Evolutionary conservation across 2,113 vertebrate genomes (phyloP).

Genomic region (Alligator mississippiensis): DNA sequence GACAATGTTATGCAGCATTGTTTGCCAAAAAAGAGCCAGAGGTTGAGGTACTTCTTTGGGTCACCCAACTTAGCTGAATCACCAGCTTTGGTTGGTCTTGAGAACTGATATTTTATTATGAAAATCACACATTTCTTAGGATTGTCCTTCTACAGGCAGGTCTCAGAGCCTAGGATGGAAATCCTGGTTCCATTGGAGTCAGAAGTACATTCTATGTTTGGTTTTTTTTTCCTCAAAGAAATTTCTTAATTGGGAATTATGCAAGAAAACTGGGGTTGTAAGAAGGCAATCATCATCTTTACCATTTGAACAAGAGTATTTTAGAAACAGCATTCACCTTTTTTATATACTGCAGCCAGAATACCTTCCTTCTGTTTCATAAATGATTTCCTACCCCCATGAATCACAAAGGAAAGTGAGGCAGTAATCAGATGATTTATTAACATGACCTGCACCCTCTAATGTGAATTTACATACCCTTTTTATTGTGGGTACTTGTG

Average conservation of each 20-base stretch:
- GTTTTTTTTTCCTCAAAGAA: conserved; percentile 18
- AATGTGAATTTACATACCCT: neutral
- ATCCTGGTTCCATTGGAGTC: conserved; percentile 8
- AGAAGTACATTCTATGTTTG: conserved; percentile 12
- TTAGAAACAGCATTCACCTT: neutral
- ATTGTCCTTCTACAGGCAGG: conserved; percentile 13
- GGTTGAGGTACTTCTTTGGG: neutral
- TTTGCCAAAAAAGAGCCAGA: neutral
- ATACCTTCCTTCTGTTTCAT: neutral
- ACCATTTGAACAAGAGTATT: neutral
- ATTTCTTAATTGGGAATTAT: neutral
- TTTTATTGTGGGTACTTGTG: conserved; percentile 7
- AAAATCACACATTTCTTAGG: neutral
- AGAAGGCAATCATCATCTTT: neutral
- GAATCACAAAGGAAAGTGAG: neutral
- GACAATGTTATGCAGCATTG: neutral
- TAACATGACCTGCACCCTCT: neutral
- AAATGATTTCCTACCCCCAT: neutral
- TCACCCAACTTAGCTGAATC: neutral
- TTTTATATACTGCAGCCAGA: neutral
- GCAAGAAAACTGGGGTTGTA: neutral
- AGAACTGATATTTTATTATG: neutral
- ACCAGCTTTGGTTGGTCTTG: neutral
- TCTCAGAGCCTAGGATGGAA: neutral
- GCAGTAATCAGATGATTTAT: neutral